A percentile compares a stretch with the other conserved stretches of the same genome.
Conservation (phyloP, 1,140 invertebrate genomes). For the Heliconius hermathena region DNA sequence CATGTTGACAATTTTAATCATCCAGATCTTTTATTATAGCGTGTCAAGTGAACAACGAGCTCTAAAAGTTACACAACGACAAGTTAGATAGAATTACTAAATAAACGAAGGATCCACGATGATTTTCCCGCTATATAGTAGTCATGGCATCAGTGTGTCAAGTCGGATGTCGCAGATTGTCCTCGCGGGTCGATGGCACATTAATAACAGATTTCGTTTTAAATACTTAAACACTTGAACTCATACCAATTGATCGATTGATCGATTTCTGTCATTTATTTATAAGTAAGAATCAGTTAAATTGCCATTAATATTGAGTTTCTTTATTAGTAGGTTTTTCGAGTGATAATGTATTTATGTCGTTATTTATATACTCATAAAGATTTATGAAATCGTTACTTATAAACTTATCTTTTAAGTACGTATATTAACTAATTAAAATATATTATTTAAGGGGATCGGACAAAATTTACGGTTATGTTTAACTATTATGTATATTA, state of each 20-base stretch:
- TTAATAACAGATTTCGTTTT: not conserved
- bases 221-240: not conserved
- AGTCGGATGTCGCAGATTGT: not conserved
- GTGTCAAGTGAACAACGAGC: not conserved
- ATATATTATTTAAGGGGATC: no score
- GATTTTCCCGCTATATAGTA: not conserved
- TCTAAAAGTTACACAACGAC: not conserved
- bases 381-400: no score
- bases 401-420: no score
- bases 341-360: no score
- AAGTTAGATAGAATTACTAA: slow-evolving; percentile 12
- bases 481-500: no score
- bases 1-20: not conserved
- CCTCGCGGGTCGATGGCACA: not conserved
- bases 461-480: no score
- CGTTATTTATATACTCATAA: no score
- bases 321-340: no score
- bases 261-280: not conserved
- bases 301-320: not conserved
- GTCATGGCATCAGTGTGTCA: not conserved
- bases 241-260: not conserved
- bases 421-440: no score
- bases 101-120: not conserved
- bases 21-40: not conserved
- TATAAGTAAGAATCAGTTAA: not conserved